Percentiles rank a stretch among this genome's conserved stretches.
Conservation (phyloP, 2,113 vertebrate species). For the Tetrao urogallus region DNA sequence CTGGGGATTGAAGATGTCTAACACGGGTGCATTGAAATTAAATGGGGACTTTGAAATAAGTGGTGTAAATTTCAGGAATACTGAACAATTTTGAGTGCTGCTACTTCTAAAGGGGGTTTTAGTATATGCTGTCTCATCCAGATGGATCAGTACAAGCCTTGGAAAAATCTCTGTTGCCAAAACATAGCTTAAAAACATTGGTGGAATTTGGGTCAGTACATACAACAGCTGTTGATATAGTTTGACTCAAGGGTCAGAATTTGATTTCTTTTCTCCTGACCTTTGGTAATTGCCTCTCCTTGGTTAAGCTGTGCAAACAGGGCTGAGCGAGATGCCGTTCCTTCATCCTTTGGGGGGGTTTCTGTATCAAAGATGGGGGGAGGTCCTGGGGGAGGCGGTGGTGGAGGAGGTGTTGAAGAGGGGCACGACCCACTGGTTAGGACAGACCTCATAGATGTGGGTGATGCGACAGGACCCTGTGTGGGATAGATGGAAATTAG, state of each 20-base stretch:
- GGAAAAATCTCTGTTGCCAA: not conserved
- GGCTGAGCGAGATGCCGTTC: slow-evolving; percentile 81
- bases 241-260: not conserved
- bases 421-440: slow-evolving; percentile 70
- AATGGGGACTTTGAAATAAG: not conserved
- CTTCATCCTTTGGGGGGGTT: slow-evolving; percentile 59
- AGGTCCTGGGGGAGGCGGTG: slow-evolving; percentile 83
- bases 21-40: not conserved
- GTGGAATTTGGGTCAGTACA: not conserved
- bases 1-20: not conserved
- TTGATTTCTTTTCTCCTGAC: slow-evolving; percentile 69
- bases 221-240: not conserved
- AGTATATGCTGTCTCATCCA: not conserved
- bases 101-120: not conserved
- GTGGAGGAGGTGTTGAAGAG: slow-evolving; percentile 66
- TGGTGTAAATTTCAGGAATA: not conserved
- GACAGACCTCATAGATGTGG: slow-evolving; percentile 64
- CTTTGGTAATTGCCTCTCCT: slow-evolving; percentile 93
- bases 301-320: slow-evolving; percentile 95
- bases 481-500: not conserved
- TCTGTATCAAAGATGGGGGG: slow-evolving; percentile 80
- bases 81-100: not conserved
- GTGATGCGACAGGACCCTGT: slow-evolving; percentile 88
- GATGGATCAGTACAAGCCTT: not conserved
- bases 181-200: not conserved